A percentile compares a stretch with the other conserved stretches of the same genome.
Evolutionary conservation across 1,140 invertebrate genomes (phyloP).

Genomic region (Aphelenchoides avenae): DNA sequence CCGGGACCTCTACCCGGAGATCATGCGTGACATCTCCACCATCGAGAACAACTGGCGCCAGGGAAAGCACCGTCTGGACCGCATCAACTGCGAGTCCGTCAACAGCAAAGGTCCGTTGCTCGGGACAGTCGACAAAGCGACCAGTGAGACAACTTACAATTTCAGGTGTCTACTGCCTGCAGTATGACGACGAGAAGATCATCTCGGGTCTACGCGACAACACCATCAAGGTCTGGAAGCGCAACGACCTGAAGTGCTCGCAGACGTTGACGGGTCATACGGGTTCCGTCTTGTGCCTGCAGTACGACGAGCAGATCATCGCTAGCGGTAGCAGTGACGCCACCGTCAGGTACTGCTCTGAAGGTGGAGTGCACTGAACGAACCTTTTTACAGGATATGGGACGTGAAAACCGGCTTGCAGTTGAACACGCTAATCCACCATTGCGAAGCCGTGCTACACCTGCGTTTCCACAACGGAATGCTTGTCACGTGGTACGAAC

Average conservation of each 20-base stretch:
- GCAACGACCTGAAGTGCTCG: slow-evolving; percentile 79
- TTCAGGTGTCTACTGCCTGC: slow-evolving; percentile 96
- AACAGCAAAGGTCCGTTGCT: slow-evolving; percentile 65
- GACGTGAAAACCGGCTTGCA: slow-evolving; percentile 64
- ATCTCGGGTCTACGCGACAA: slow-evolving; percentile 98
- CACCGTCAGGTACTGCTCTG: slow-evolving; percentile 82
- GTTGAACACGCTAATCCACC: slow-evolving; percentile 96
- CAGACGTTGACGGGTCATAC: slow-evolving; percentile 92
- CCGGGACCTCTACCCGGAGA: slow-evolving; percentile 89
- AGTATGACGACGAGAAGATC: slow-evolving; percentile 98
- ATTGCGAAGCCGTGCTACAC: slow-evolving; percentile 98
- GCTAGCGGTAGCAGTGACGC: slow-evolving; percentile 96
- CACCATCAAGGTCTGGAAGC: slow-evolving; percentile 92
- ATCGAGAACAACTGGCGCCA: slow-evolving; percentile 98
- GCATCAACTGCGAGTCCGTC: slow-evolving; percentile 96
- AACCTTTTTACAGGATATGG: slow-evolving; percentile 62
- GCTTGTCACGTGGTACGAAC: slow-evolving; percentile 90
- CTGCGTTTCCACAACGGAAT: slow-evolving; percentile 95
- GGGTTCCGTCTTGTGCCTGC: slow-evolving; percentile 92
- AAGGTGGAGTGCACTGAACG: slow-evolving; percentile 64
- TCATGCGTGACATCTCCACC: slow-evolving; percentile 78
- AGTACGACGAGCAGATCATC: slow-evolving; percentile 97
- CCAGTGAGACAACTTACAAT: too few species aligned
- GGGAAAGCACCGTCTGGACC: slow-evolving; percentile 87
- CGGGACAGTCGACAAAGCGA: too few species aligned